Conservation (phyloP, 2,797 vertebrate genomes). For the Dendrocincla fuliginosa region DNA sequence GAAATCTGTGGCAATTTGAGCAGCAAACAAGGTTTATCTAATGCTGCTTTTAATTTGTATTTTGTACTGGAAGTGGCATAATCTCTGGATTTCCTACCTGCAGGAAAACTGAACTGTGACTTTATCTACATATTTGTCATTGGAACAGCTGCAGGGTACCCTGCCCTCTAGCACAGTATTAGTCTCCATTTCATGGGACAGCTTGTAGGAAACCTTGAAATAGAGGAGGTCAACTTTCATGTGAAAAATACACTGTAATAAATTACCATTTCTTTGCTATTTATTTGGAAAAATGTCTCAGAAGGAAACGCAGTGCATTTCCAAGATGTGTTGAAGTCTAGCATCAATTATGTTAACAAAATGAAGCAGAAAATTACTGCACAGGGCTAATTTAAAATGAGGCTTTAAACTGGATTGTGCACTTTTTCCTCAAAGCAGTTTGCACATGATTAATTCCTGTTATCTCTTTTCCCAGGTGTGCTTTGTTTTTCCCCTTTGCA, state of each 20-base stretch:
- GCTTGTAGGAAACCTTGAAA: not conserved
- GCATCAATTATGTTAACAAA: slow-evolving; percentile 32
- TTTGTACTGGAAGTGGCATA: not conserved
- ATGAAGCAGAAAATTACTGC: slow-evolving; percentile 49
- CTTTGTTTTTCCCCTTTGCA: not conserved
- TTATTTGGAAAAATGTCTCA: not conserved
- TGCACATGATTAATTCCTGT: slow-evolving; percentile 22
- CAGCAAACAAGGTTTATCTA: not conserved
- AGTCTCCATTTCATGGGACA: not conserved
- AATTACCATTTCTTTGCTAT: not conserved
- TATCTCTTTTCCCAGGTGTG: slow-evolving; percentile 36
- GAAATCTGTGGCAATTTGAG: not conserved
- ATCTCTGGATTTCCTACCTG: not conserved
- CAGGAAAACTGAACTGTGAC: not conserved
- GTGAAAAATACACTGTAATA: not conserved
- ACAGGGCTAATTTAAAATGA: slow-evolving; percentile 17
- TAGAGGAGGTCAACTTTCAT: not conserved
- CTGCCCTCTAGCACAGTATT: not conserved
- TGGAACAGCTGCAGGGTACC: not conserved
- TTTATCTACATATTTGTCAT: not conserved
- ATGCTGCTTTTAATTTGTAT: not conserved
- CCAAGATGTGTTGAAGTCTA: not conserved
- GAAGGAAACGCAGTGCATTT: not conserved
- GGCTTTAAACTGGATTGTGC: slow-evolving; percentile 30
- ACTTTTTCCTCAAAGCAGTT: slow-evolving; percentile 20